phyloP scores from a whole-genome alignment of 2,888 invertebrate genomes.

The Archaeoteleia sp. region DNA sequence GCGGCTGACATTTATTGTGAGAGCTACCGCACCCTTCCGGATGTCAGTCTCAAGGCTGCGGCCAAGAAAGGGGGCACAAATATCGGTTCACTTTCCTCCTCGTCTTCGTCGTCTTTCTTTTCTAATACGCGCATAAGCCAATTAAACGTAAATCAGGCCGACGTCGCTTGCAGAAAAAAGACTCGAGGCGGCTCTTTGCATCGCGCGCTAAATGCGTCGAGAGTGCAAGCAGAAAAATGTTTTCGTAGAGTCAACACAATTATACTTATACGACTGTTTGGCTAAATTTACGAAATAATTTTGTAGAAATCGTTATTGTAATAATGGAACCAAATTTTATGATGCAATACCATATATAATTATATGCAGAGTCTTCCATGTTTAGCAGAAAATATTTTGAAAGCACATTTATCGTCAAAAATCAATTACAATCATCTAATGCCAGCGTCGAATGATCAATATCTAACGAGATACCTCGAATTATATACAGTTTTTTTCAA shows the following conservation, averaged over 20 bases:
- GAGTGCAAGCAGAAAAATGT: conserved; percentile 33
- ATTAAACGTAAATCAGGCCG: conserved; percentile 51
- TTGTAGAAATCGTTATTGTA: too few species aligned
- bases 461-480: too few species aligned
- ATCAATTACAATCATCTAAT: too few species aligned
- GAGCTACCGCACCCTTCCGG: conserved; percentile 71
- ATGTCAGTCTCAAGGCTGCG: conserved; percentile 64
- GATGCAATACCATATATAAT: too few species aligned
- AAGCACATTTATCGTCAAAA: too few species aligned
- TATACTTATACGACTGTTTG: conserved; percentile 23
- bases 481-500: too few species aligned
- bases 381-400: too few species aligned
- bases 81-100: conserved; percentile 42
- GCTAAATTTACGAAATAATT: background rate
- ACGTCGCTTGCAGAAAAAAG: conserved; percentile 36
- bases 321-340: too few species aligned
- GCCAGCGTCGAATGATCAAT: too few species aligned
- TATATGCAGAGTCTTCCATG: too few species aligned
- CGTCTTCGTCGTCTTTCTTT: conserved; percentile 25
- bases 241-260: conserved; percentile 34
- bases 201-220: conserved; percentile 42
- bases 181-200: conserved; percentile 32
- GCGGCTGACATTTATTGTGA: conserved; percentile 63
- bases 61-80: conserved; percentile 38
- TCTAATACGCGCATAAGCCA: conserved; percentile 46